These are phyloP conservation scores for Kryptopterus vitreolus DNA, from an alignment of 2,797 vertebrate genomes.

Conservation along the genomic window DNA sequence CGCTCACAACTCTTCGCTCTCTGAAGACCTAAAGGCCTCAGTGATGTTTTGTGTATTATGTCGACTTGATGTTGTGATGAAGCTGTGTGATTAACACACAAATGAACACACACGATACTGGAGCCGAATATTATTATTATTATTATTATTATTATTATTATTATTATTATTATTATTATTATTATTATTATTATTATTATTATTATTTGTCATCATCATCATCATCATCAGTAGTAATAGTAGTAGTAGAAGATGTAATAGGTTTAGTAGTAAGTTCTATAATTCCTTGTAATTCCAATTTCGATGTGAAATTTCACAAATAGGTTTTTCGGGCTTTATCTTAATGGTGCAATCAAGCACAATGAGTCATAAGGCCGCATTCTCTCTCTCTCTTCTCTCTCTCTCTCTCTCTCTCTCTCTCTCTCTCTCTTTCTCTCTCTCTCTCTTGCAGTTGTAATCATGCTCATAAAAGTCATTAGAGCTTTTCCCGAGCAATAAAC, in stretches of 20 bases:
- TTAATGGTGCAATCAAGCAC: slow-evolving; percentile 15
- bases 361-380: slow-evolving; percentile 26
- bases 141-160: too few relatives aligned
- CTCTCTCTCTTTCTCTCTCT: slow-evolving; percentile 38
- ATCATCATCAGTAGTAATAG: background rate
- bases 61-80: too few relatives aligned
- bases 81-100: too few relatives aligned
- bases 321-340: background rate
- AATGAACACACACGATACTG: too few relatives aligned
- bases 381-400: slow-evolving; percentile 41
- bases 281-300: background rate
- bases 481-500: slow-evolving; percentile 87
- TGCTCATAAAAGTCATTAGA: slow-evolving; percentile 81
- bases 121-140: too few relatives aligned
- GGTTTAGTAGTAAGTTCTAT: background rate
- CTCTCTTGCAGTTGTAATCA: slow-evolving; percentile 65
- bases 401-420: slow-evolving; percentile 38
- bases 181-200: background rate
- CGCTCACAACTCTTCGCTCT: too few relatives aligned
- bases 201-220: slow-evolving; percentile 8
- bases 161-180: too few relatives aligned
- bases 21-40: slow-evolving; percentile 20
- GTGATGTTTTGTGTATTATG: background rate
- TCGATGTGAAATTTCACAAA: background rate
- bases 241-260: background rate